Evolutionary conservation across 2,797 vertebrate species (phyloP).

Genomic region (Neosalanx taihuensis): DNA sequence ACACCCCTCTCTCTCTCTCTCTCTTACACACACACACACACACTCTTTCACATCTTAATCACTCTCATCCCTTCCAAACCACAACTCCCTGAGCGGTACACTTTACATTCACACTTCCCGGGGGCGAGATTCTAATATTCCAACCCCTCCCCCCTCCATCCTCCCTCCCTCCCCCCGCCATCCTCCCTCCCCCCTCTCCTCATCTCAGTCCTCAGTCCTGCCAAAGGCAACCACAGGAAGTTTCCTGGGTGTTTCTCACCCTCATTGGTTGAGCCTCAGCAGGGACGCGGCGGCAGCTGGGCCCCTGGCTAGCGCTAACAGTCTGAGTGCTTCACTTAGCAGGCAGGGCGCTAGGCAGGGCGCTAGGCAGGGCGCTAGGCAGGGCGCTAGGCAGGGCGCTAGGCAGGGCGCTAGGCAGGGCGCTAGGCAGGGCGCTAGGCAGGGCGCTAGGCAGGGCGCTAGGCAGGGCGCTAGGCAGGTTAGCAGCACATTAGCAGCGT

Average conservation of each 20-base stretch:
- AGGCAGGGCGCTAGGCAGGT: constrained; percentile 6
- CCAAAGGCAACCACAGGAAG: too few species aligned
- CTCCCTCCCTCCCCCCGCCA: not conserved
- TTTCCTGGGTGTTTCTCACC: too few species aligned
- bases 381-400: constrained; percentile 5
- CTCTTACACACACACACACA: not conserved
- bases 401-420: not conserved
- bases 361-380: constrained; percentile 5
- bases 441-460: not conserved
- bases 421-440: constrained; percentile 10
- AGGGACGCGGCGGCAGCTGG: too few species aligned
- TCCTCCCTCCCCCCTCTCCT: constrained; percentile 5
- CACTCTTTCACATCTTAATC: not conserved
- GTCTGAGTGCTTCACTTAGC: not conserved
- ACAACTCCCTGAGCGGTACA: constrained; percentile 21
- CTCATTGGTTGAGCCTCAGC: too few species aligned
- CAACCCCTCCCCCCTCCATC: not conserved
- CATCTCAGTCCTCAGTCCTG: not conserved
- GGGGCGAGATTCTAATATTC: constrained; percentile 48
- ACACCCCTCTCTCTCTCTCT: too few species aligned
- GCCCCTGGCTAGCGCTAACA: not conserved
- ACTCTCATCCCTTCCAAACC: constrained; percentile 24
- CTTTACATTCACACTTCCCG: constrained; percentile 46
- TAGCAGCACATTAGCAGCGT: not conserved
- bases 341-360: not conserved